Conservation (phyloP, 2,113 vertebrate species). For the Siniperca chuatsi region DNA sequence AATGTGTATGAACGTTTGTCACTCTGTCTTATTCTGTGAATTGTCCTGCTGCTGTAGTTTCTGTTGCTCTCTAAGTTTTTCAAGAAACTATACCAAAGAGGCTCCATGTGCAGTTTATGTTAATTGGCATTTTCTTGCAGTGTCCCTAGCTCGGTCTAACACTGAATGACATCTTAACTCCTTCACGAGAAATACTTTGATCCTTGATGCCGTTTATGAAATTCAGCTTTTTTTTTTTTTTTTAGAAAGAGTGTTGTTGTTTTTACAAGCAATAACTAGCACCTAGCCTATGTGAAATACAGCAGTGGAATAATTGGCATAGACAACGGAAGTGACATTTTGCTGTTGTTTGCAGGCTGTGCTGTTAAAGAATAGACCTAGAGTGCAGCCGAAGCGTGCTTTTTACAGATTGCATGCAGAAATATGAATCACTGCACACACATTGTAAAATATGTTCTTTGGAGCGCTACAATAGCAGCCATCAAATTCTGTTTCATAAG, state of each 20-base stretch:
- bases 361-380: slow-evolving; percentile 22
- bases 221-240: not conserved
- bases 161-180: not conserved
- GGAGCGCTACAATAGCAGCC: not conserved
- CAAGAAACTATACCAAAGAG: not conserved
- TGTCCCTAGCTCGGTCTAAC: not conserved
- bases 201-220: not conserved
- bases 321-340: slow-evolving; percentile 24
- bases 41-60: not conserved
- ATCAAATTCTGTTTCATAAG: not conserved
- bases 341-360: slow-evolving; percentile 14
- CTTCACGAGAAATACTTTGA: not conserved
- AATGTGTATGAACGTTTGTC: not conserved
- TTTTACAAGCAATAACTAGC: slow-evolving; percentile 1
- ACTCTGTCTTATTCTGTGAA: not conserved
- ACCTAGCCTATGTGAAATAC: not conserved
- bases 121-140: not conserved
- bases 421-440: slow-evolving; percentile 20
- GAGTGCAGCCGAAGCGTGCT: slow-evolving; percentile 1
- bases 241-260: not conserved
- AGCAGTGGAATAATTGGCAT: slow-evolving; percentile 1
- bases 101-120: not conserved
- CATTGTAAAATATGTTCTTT: not conserved
- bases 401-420: slow-evolving; percentile 32
- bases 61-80: not conserved